Base-by-base conservation (phyloP, 2,113 vertebrate genomes). In the Sprattus sprattus region DNA sequence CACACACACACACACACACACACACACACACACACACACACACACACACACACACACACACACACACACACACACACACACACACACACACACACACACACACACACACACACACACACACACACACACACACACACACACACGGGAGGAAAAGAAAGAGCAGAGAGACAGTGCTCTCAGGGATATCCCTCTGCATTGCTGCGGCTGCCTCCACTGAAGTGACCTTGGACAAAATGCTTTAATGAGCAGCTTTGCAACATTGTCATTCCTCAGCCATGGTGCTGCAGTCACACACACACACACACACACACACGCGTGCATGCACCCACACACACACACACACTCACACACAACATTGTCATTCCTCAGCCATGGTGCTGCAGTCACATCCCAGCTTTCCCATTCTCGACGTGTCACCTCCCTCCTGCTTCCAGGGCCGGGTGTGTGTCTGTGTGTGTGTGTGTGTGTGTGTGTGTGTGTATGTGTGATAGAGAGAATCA, bases 341-440 rank as follows among this genome's bases (percentile, higher is more conserved):
- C n/a, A n/a, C n/a, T n/a, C n/a, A n/a, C n/a, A n/a, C n/a, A 90
- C 57, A 81, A 82, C 45, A 84, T 67, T 84, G 81, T 15, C 82
- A 87, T 84, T 85, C 82, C 84, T 52, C 78, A 80, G 45, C 78
- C 82, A 82, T 82, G 50, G 50, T 64, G 64, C 52, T 22, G 80
- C 67, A 85, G 67, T 28, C 83, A 75, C 45, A 25, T 45, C 81
- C 82, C 7, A 81, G 52, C 71, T 81, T 84, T 52, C 46, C 39
- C 81, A 82, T 86, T 86, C 82, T 80, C 75, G 46, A 49, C 80
- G 54, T 86, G 83, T 80, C 84, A 82, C 60, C 39, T 32, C 22
- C 57, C 57, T 47, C 49, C 52, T 25, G 49, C 71, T 83, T 85
- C 89, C 52, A 86, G 60, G 16, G 84, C 85, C 47, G 13, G 52